These are phyloP conservation scores for Trachurus trachurus DNA, from an alignment of 2,797 vertebrate species.

Conservation along the genomic window DNA sequence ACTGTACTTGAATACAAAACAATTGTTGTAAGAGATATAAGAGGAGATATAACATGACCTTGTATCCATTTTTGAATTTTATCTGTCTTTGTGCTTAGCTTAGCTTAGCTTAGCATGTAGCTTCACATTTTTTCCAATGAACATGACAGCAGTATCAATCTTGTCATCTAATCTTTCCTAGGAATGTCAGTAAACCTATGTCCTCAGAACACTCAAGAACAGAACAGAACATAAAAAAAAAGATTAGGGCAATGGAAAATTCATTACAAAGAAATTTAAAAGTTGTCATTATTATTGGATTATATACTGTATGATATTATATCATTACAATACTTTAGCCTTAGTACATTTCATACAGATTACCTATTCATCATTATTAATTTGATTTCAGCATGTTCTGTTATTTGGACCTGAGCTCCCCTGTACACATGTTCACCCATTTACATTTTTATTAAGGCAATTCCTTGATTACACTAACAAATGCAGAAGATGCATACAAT, in stretches of 20 bases:
- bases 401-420: background rate
- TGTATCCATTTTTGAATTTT: too few species aligned
- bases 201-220: background rate
- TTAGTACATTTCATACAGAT: background rate
- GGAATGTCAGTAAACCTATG: background rate
- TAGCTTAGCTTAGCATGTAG: background rate
- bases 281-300: background rate
- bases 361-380: background rate
- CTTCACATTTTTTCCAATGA: background rate
- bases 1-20: background rate
- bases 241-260: background rate
- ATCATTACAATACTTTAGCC: background rate
- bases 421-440: background rate
- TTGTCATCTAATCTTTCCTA: background rate
- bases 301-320: background rate
- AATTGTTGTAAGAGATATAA: background rate
- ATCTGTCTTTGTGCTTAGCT: background rate
- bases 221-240: background rate
- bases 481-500: background rate
- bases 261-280: background rate
- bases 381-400: background rate
- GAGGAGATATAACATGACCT: background rate
- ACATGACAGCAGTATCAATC: background rate
- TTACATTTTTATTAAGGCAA: background rate
- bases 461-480: conserved; percentile 5